Evolutionary conservation across 2,113 vertebrate genomes (phyloP).

Genomic region (Pseudorectes ferrugineus): DNA sequence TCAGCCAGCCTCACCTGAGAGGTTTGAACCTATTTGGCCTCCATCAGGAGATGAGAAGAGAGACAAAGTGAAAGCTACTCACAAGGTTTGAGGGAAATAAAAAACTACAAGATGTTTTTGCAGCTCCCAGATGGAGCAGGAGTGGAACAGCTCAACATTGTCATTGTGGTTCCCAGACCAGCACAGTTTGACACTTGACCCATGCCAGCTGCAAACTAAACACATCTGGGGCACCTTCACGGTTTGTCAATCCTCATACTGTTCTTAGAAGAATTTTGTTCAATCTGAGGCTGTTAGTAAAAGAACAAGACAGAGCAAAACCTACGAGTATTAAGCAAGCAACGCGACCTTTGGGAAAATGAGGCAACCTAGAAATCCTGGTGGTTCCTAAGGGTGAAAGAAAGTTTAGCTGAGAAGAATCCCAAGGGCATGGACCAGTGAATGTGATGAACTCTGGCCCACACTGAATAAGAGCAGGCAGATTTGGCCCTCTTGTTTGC

Average conservation of each 20-base stretch:
- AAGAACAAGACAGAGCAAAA: background rate
- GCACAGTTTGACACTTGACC: background rate
- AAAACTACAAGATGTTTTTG: background rate
- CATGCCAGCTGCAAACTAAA: background rate
- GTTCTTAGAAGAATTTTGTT: background rate
- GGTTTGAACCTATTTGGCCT: background rate
- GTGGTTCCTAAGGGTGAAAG: background rate
- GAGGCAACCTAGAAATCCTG: background rate
- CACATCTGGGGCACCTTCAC: background rate
- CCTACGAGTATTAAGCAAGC: background rate
- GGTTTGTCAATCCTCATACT: accelerated
- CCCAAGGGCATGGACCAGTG: background rate
- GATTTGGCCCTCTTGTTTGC: background rate
- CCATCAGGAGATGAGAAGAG: background rate
- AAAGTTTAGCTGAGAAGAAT: background rate
- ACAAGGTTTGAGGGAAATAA: background rate
- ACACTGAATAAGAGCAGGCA: background rate
- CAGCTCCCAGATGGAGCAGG: background rate
- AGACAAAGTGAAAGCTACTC: background rate
- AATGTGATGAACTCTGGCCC: background rate
- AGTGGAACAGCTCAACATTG: background rate
- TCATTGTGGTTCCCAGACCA: background rate
- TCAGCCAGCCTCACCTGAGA: background rate
- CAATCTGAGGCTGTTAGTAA: background rate
- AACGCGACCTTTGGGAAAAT: background rate